Conservation (phyloP, 2,113 vertebrate genomes). For the Megaptera novaeangliae region DNA sequence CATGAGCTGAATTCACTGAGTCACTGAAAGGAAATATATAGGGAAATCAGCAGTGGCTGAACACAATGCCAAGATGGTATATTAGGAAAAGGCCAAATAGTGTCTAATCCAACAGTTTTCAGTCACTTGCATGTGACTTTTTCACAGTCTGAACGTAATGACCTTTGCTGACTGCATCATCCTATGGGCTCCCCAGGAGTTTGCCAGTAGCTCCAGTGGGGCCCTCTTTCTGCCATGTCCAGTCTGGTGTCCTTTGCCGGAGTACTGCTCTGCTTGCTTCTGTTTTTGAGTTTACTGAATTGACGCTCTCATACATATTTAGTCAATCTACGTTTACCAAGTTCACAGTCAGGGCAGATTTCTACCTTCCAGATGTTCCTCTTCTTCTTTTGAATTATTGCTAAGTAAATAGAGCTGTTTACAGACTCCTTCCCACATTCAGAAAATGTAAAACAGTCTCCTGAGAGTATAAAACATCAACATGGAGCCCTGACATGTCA, state of each 20-base stretch:
- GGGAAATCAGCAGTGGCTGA: neutral
- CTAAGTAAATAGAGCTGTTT: neutral
- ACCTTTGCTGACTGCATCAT: neutral
- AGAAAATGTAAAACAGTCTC: neutral
- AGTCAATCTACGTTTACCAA: neutral
- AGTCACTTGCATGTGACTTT: neutral
- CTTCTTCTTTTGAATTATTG: neutral
- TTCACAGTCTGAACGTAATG: neutral
- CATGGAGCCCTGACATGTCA: neutral
- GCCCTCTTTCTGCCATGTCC: neutral
- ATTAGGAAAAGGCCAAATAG: neutral
- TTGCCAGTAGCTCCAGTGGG: neutral
- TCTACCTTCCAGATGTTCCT: neutral
- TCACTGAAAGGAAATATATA: neutral
- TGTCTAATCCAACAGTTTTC: neutral
- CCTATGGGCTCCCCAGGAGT: fast-evolving
- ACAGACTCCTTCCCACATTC: neutral
- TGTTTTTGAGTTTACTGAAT: neutral
- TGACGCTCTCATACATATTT: neutral
- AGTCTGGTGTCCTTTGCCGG: fast-evolving
- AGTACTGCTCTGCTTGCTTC: neutral
- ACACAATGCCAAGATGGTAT: neutral
- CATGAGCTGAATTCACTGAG: neutral
- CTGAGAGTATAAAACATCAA: neutral
- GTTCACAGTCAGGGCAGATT: neutral